Evolutionary conservation across 2,797 vertebrate genomes (phyloP).

Genomic region (Brotula barbata): DNA sequence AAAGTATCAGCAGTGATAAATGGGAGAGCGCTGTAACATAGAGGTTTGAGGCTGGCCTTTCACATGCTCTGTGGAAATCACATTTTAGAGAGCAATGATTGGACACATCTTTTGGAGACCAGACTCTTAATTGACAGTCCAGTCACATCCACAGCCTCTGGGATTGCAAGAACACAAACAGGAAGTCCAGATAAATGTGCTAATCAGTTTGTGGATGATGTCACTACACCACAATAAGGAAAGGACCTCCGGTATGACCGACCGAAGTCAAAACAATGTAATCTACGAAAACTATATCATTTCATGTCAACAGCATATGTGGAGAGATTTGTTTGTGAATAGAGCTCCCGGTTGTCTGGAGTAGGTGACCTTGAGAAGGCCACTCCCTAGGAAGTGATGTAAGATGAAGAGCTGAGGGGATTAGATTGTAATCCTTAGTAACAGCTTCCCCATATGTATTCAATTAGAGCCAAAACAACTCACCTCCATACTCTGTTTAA

Average conservation of each 20-base stretch:
- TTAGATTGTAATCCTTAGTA: slow-evolving; percentile 71
- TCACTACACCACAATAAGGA: neutral
- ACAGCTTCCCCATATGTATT: slow-evolving; percentile 61
- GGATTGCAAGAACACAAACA: slow-evolving; percentile 2
- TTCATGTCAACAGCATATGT: neutral
- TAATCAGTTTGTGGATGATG: slow-evolving; percentile 1
- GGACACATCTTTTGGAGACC: neutral
- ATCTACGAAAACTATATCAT: slow-evolving; percentile 2
- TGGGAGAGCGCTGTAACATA: too few relatives aligned
- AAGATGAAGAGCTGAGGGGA: slow-evolving; percentile 55
- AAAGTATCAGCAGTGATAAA: too few relatives aligned
- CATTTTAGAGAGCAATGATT: too few relatives aligned
- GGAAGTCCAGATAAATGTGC: neutral
- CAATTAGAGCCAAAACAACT: slow-evolving; percentile 52
- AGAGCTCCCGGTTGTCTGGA: slow-evolving; percentile 17
- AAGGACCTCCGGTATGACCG: neutral
- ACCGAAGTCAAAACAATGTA: neutral
- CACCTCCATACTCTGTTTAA: slow-evolving; percentile 40
- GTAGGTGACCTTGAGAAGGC: slow-evolving; percentile 53
- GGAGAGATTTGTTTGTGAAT: slow-evolving; percentile 7
- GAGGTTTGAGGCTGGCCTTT: too few relatives aligned
- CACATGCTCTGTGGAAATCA: too few relatives aligned
- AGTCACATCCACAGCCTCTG: slow-evolving; percentile 3
- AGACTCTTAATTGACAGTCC: neutral
- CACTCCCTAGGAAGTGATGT: slow-evolving; percentile 64